These are phyloP conservation scores for Actenoides lindsayi DNA, from an alignment of 2,113 vertebrate genomes.

Conservation along the genomic window DNA sequence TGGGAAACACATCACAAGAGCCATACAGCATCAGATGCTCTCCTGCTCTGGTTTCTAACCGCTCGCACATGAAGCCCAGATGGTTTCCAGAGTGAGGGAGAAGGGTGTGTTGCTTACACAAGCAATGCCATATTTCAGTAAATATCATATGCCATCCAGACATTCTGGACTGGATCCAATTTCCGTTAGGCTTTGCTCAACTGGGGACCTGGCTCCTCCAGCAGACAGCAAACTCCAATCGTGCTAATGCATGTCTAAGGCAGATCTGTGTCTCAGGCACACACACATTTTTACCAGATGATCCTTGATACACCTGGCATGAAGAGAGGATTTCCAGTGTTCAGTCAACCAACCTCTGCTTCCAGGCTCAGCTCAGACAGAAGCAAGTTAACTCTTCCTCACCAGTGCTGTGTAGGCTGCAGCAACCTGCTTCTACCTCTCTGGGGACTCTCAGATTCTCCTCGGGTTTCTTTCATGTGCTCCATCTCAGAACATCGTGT, in stretches of 20 bases:
- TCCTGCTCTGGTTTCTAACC: neutral
- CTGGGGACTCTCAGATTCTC: neutral
- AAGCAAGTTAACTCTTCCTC: conserved; percentile 23
- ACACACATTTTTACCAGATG: conserved; percentile 52
- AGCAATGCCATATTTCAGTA: conserved; percentile 58
- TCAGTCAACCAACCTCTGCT: conserved; percentile 15
- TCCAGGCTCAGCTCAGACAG: neutral
- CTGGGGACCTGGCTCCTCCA: conserved; percentile 49
- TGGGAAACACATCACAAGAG: neutral
- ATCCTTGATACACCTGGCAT: conserved; percentile 50
- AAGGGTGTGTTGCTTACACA: conserved; percentile 49
- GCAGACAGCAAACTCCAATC: conserved; percentile 45
- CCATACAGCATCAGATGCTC: neutral
- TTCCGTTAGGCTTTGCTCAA: conserved; percentile 58
- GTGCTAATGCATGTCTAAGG: conserved; percentile 32
- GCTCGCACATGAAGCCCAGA: conserved; percentile 52
- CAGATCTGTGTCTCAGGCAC: conserved; percentile 12
- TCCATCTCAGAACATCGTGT: neutral
- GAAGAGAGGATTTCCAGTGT: conserved; percentile 15
- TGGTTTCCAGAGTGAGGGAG: conserved; percentile 55
- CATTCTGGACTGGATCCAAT: conserved; percentile 45
- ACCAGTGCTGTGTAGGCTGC: neutral
- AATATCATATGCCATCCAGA: conserved; percentile 68
- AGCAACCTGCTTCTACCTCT: neutral
- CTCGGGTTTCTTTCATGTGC: neutral